A percentile compares a stretch with the other conserved stretches of the same genome.
Evolutionary conservation across 2,113 vertebrate genomes (phyloP).

Genomic region (Rhizomys pruinosus): DNA sequence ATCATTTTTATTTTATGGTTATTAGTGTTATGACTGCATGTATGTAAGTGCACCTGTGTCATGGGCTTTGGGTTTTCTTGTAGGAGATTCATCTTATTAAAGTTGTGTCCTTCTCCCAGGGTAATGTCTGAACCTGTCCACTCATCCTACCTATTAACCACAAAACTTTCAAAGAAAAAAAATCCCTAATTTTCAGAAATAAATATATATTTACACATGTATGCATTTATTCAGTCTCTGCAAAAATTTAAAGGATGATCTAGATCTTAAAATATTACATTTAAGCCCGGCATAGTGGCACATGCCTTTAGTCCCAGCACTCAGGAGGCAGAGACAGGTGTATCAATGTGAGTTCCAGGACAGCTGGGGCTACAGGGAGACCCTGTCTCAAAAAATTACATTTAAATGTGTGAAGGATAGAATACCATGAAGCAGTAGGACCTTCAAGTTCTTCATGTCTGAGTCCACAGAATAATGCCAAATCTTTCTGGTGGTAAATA

Average conservation of each 20-base stretch:
- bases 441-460: background rate
- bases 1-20: no score
- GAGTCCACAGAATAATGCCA: background rate
- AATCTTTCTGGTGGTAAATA: accelerated
- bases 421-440: background rate
- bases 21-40: no score
- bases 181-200: background rate
- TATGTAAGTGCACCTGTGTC: no score
- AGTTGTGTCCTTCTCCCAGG: background rate
- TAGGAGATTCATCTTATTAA: background rate
- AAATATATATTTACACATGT: background rate
- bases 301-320: no score
- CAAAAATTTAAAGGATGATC: background rate
- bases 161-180: conserved; percentile 30
- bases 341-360: no score
- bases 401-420: background rate
- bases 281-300: no score
- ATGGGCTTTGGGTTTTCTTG: background rate
- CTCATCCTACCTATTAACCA: background rate
- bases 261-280: conserved; percentile 22
- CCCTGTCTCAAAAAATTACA: conserved; percentile 5
- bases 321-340: no score
- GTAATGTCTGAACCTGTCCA: background rate
- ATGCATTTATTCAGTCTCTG: conserved; percentile 12
- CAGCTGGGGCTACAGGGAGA: no score